These are phyloP conservation scores for Synanthedon myopaeformis DNA, from an alignment of 2,888 invertebrate species.

Conservation along the genomic window DNA sequence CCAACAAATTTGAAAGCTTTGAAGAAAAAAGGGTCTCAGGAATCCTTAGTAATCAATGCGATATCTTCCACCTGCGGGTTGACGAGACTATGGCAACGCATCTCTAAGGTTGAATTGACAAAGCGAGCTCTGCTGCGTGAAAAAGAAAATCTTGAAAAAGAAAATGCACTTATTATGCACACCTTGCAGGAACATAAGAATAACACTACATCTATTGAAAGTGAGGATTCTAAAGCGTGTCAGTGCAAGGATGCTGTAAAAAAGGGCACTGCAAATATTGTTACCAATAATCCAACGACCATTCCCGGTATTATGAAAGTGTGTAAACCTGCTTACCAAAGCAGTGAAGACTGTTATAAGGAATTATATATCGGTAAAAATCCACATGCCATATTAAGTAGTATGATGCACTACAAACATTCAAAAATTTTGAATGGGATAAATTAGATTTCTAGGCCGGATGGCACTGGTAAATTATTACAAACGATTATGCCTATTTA, in stretches of 20 bases:
- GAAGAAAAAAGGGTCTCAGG: constrained; percentile 32
- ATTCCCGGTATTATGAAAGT: too few species aligned
- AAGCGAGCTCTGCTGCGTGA: constrained; percentile 45
- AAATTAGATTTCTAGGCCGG: too few species aligned
- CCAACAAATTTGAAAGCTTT: constrained; percentile 22
- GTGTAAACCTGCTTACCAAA: too few species aligned
- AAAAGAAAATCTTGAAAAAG: constrained; percentile 39
- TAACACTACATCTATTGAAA: constrained; percentile 14
- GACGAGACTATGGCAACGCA: constrained; percentile 50
- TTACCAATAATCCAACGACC: too few species aligned
- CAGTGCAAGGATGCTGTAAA: constrained; percentile 16
- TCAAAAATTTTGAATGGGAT: too few species aligned
- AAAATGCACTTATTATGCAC: constrained; percentile 33
- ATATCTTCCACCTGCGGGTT: constrained; percentile 41
- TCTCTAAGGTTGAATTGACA: constrained; percentile 48
- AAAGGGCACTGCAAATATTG: constrained; percentile 4
- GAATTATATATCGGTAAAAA: too few species aligned
- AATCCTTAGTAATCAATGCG: constrained; percentile 40
- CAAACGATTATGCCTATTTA: too few species aligned
- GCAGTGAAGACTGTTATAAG: too few species aligned
- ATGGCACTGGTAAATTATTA: too few species aligned
- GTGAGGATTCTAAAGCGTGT: constrained; percentile 24
- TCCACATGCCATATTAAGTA: too few species aligned
- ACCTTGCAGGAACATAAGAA: constrained; percentile 25
- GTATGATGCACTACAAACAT: too few species aligned